These are phyloP conservation scores for Mystacornis crossleyi DNA, from an alignment of 2,113 vertebrate genomes.

Conservation along the genomic window DNA sequence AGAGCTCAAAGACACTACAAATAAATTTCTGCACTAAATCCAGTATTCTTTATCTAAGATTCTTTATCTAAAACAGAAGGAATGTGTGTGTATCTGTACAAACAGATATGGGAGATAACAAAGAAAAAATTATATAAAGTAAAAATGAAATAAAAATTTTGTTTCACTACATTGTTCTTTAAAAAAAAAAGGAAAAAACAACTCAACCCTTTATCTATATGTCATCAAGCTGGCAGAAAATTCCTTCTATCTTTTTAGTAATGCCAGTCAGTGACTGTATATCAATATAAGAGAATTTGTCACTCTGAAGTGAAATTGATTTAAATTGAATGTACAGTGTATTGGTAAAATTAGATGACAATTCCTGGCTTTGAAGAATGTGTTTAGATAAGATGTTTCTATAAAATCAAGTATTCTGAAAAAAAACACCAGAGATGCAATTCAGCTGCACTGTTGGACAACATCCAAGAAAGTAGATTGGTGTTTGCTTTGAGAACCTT, in stretches of 20 bases:
- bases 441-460: neutral
- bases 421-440: neutral
- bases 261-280: neutral
- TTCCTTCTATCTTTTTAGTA: neutral
- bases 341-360: neutral
- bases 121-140: neutral
- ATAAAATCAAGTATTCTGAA: neutral
- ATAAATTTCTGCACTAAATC: neutral
- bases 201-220: neutral
- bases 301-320: neutral
- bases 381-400: neutral
- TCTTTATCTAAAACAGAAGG: neutral
- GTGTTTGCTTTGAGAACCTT: neutral
- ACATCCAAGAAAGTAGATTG: neutral
- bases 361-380: neutral
- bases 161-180: neutral
- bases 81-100: neutral
- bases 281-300: neutral
- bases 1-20: neutral
- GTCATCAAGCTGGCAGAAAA: neutral
- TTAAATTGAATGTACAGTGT: neutral
- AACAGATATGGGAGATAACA: neutral
- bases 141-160: neutral
- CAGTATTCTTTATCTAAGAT: too few species aligned
- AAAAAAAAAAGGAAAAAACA: accelerated